Evolutionary conservation across 2,888 invertebrate genomes (phyloP), one percentile per base, ranked within the genome.

Genomic region (Acanthosepion lycidas): DNA sequence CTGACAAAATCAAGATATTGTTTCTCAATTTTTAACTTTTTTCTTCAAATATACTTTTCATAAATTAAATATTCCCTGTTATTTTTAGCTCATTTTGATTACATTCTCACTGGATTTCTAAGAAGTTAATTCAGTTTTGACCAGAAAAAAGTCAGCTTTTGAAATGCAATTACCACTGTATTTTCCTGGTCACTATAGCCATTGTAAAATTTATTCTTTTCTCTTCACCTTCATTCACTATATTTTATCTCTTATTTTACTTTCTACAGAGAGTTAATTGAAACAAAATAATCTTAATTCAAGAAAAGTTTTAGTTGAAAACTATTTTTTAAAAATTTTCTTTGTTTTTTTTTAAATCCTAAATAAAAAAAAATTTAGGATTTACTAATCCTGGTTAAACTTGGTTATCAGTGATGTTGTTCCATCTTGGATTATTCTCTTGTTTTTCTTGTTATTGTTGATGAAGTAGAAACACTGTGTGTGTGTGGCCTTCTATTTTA

Each of bases 401-500:
- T 78, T 78, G 5, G 12, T n/a, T 78, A 23, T n/a, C 12, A 28
- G n/a, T n/a, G 20, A 42, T 28, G 18, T 20, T 78, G 1, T 33
- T 12, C 33, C n/a, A n/a, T 78, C 78, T 78, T 78, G 18, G 78
- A 78, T 78, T 78, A n/a, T n/a, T 78, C 78, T 78, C 78, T 33
- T 78, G 78, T 78, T 78, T 78, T 78, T 78, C 2, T 78, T 78
- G 33, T 78, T 12, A 78, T 33, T 78, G 78, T 78, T 78, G 78
- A 78, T 33, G 9, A 33, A n/a, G n/a, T 78, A 78, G 78, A 78
- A 78, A n/a, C n/a, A 78, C 78, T 78, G n/a, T 78, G n/a, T 15
- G 78, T 78, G 78, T 78, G 49, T 93, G 93, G 93, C 49, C 93
- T 93, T 93, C 93, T 93, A 93, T 93, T 93, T 93, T 93, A 93